A percentile compares a stretch with the other conserved stretches of the same genome.
Evolutionary conservation across 2,797 vertebrate species (phyloP).

Genomic region (Catharus ustulatus): DNA sequence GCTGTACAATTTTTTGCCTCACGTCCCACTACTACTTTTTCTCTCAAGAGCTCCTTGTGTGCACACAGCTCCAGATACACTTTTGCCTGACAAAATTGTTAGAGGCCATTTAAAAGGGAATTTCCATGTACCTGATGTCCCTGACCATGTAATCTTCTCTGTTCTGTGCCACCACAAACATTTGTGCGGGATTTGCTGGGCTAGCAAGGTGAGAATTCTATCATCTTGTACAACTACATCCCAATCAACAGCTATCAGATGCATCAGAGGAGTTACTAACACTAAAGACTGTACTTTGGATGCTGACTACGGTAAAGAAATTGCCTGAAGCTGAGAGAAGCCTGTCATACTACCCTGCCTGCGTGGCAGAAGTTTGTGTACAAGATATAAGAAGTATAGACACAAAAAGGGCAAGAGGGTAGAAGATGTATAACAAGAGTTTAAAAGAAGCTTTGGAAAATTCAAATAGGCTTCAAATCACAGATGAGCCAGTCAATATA

Average conservation of each 20-base stretch:
- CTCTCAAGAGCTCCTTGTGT: neutral
- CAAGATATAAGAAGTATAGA: neutral
- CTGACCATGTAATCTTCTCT: neutral
- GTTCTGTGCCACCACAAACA: neutral
- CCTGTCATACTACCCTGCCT: neutral
- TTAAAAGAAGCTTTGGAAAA: neutral
- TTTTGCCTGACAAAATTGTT: neutral
- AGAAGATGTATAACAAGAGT: neutral
- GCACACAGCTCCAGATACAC: neutral
- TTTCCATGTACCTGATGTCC: neutral
- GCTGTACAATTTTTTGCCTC: neutral
- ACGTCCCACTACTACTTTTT: neutral
- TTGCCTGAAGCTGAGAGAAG: neutral
- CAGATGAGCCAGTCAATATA: neutral
- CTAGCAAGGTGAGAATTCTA: neutral
- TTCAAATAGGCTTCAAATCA: neutral
- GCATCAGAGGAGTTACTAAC: neutral
- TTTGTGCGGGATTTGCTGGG: neutral
- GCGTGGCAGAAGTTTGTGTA: fast-evolving
- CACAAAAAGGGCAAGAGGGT: neutral
- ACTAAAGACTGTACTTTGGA: neutral
- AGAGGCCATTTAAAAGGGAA: neutral
- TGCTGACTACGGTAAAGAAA: neutral
- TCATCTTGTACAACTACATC: neutral
- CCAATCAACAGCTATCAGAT: neutral